A percentile compares a stretch with the other conserved stretches of the same genome.
phyloP scores from a whole-genome alignment of 2,797 vertebrate species.

The Catharus ustulatus region DNA sequence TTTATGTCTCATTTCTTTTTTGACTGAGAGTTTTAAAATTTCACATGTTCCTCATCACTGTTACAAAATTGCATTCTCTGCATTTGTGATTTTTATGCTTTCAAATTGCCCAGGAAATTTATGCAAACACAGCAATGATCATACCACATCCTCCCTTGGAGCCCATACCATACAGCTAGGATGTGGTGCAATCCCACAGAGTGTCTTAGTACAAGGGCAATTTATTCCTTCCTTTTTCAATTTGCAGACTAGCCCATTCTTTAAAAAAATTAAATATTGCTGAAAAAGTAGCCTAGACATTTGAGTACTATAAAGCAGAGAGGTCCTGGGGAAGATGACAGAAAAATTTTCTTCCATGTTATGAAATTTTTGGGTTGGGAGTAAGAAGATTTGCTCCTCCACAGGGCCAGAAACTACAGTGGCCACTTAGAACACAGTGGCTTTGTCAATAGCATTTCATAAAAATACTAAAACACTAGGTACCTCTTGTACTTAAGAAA shows the following conservation, averaged over 20 bases:
- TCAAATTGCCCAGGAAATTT: background rate
- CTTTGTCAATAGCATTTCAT: background rate
- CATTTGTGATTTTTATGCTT: background rate
- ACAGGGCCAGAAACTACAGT: background rate
- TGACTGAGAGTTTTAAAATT: background rate
- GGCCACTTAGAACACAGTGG: background rate
- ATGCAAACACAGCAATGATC: background rate
- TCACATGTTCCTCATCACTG: background rate
- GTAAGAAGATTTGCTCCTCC: background rate
- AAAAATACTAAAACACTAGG: background rate
- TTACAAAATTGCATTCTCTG: background rate
- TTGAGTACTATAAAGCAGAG: background rate
- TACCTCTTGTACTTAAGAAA: background rate
- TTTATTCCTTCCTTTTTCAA: background rate
- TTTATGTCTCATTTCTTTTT: background rate
- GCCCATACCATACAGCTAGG: background rate
- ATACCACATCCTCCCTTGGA: background rate
- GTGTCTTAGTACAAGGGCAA: background rate
- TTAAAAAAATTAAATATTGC: background rate
- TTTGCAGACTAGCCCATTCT: background rate
- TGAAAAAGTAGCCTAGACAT: background rate
- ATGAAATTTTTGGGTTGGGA: background rate
- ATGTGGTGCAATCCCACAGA: background rate
- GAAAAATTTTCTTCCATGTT: background rate
- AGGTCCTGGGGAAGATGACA: background rate